Evolutionary conservation across 2,797 vertebrate species (phyloP), one percentile per base, ranked within the genome.

Genomic region (Rhynchonycteris naso): DNA sequence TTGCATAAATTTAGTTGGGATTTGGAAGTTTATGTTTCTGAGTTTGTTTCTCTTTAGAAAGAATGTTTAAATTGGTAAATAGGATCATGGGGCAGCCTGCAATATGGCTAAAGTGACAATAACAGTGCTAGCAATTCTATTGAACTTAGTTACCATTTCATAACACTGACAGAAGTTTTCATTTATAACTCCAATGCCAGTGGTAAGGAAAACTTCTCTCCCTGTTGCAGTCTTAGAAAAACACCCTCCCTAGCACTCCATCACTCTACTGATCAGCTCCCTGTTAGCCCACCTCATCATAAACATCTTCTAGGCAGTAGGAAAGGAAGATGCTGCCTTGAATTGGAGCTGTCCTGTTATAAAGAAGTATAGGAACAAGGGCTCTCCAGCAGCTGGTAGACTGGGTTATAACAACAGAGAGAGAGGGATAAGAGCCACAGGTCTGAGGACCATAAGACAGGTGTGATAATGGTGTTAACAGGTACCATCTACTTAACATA

Each of bases 11-110:
- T 63, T 63, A 58, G 43, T 2, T 84, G 22, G 30, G 35, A 96
- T 89, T 91, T 92, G 81, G 14, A 47, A 72, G 88, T 72, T 84
- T 86, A 43, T 10, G 52, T 76, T 28, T 87, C 38, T 61, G 19
- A 83, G 19, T 63, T 21, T 71, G 14, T 72, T 88, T 87, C 38
- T 92, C 72, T 88, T 88, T 66, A 80, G 35, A 88, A 90, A 75
- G n/a, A 47, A 58, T 28, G 18, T 58, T 93, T 91, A 91, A 82
- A 59, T 75, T 74, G 72, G 22, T 35, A 7, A 54, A 47, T 19
- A 66, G 16, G 33, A 74, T 26, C 68, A 68, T 18, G 22, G 5
- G n/a, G 18, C 58, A 87, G 75, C 28, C 54, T 86, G 21, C 65
- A 38, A 81, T 28, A 86, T 1, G 21, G 72, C n/a, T 72, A 14